Evolutionary conservation across 1,140 invertebrate genomes (phyloP).

Genomic region (Drosophila subpulchrella): DNA sequence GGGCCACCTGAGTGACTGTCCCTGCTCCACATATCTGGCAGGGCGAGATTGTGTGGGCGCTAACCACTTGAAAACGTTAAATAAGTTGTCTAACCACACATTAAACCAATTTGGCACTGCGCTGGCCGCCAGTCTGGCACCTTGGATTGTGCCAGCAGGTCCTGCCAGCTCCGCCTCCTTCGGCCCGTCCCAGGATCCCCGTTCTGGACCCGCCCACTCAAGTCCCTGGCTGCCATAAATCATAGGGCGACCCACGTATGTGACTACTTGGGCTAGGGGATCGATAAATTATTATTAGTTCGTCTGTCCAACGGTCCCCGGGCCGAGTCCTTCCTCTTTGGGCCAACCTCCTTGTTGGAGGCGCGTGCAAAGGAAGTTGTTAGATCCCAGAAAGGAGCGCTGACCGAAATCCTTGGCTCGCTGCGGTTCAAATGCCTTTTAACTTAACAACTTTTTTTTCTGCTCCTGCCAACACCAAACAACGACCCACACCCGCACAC

Average conservation of each 20-base stretch:
- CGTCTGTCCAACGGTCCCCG: constrained; percentile 42
- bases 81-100: constrained; percentile 83
- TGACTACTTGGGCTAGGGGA: constrained; percentile 80
- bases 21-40: constrained; percentile 45
- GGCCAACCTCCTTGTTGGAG: constrained; percentile 32
- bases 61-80: constrained; percentile 82
- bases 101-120: constrained; percentile 81
- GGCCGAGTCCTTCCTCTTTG: background rate
- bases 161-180: constrained; percentile 11
- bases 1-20: constrained; percentile 60
- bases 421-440: constrained; percentile 83
- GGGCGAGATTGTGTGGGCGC: constrained; percentile 35
- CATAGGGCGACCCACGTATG: constrained; percentile 76
- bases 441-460: constrained; percentile 82
- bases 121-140: constrained; percentile 70
- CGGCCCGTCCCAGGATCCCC: constrained; percentile 2
- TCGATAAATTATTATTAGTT: constrained; percentile 84
- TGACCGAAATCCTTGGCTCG: constrained; percentile 74
- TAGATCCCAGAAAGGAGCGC: constrained; percentile 66
- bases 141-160: constrained; percentile 36
- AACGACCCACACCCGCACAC: constrained; percentile 19
- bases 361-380: constrained; percentile 74
- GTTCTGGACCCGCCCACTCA: constrained; percentile 32
- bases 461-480: constrained; percentile 71
- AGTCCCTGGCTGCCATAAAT: constrained; percentile 70